phyloP scores from a whole-genome alignment of 2,113 vertebrate species.

The Daubentonia madagascariensis region DNA sequence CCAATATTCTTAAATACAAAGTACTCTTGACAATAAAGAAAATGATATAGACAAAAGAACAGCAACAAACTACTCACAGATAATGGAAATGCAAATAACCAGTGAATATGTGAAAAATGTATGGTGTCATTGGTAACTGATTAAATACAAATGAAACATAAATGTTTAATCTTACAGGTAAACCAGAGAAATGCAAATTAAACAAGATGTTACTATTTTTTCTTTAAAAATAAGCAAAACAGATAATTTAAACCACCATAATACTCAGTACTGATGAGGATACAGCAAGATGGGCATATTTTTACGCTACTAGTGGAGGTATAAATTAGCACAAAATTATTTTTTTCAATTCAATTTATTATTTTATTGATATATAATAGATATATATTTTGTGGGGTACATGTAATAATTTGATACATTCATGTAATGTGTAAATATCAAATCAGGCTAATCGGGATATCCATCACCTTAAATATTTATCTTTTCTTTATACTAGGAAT shows the following conservation, averaged over 20 bases:
- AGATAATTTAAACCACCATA: not conserved
- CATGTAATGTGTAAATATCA: not conserved
- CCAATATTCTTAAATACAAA: not conserved
- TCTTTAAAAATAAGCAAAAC: constrained; percentile 3
- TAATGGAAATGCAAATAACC: not conserved
- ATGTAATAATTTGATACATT: not conserved
- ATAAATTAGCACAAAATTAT: not conserved
- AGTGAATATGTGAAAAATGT: not conserved
- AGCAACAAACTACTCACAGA: not conserved
- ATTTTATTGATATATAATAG: not conserved
- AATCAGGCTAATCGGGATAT: not conserved
- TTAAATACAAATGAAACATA: not conserved
- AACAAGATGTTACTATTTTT: not conserved
- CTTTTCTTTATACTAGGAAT: not conserved
- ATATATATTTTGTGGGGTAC: not conserved
- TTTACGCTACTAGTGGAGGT: not conserved
- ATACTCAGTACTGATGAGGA: not conserved
- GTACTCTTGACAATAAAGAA: not conserved
- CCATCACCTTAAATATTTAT: not conserved
- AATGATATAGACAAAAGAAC: not conserved
- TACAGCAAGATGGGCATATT: not conserved
- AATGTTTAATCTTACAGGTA: not conserved
- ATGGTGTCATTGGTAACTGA: not conserved
- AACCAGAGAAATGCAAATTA: not conserved
- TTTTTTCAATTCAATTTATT: not conserved